Base-by-base conservation (phyloP, 30 jellyfish, hydroid and myxozoan genomes). In the Chironex yamaguchii region DNA sequence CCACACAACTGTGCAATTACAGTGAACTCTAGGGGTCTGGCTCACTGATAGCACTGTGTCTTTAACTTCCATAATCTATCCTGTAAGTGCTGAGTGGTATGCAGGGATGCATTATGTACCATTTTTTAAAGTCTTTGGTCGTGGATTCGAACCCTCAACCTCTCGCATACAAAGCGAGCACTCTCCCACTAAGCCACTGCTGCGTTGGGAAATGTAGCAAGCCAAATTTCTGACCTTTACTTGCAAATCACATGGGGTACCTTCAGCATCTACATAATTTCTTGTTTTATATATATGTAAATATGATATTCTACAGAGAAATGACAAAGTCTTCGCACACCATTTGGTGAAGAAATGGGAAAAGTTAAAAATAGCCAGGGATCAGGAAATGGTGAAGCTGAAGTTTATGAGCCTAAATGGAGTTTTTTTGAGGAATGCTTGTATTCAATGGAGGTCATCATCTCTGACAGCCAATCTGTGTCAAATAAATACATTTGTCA, bases 331-430 rank as follows among this genome's bases (percentile, higher is more conserved):
- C 33, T 78, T 62, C 81, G 83, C 72, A 52, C 90, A 67, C 14
- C 90, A 62, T 78, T 78, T 62, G 48, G 90, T 52, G 90, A 78
- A 78, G 81, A 75, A 62, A 62, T 78, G 78, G 36, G 84, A 78
- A 78, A 78, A 78, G 88, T 52, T 53, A 52, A 78, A 81, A 54
- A 52, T 53, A 78, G 90, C 48, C 69, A 62, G 90, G 72, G 78
- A 70, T 53, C 90, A 31, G 90, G 90, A 53, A 52, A 68, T 78
- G 90, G 81, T 29, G 13, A 52, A 30, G 62, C 84, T 20, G 67
- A 78, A n/a, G 69, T 78, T 52, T 78, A 71, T 71, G 30, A 32
- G 85, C 85, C 90, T 49, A 62, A 22, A 78, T 78, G 90, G 90
- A 62, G 70, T 53, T 78, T 36, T 78, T 76, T 49, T 73, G 84